phyloP scores from a whole-genome alignment of 2,797 vertebrate genomes.

The Limnodromus scolopaceus region DNA sequence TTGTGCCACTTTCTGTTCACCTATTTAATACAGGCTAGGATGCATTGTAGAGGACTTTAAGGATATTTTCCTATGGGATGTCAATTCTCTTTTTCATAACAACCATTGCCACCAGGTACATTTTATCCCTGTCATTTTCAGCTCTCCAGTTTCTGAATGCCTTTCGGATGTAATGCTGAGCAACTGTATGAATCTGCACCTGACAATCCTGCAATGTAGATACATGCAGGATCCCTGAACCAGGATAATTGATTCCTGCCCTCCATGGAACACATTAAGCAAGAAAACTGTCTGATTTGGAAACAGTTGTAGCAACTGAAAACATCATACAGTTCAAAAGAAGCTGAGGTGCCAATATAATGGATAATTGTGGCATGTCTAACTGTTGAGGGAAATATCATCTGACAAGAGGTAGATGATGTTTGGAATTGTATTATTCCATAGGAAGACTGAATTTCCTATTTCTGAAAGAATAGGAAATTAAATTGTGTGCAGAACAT shows the following conservation, averaged over 20 bases:
- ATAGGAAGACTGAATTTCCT: not conserved
- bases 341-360: constrained; percentile 17
- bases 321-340: constrained; percentile 26
- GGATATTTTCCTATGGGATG: not conserved
- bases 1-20: not conserved
- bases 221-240: not conserved
- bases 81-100: not conserved
- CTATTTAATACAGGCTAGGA: not conserved
- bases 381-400: not conserved
- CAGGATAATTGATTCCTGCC: constrained; percentile 2
- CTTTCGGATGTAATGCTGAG: not conserved
- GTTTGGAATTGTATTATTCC: constrained; percentile 15
- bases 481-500: not conserved
- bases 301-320: not conserved
- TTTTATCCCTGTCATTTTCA: not conserved
- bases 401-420: constrained; percentile 42
- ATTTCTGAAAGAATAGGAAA: not conserved
- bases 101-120: not conserved
- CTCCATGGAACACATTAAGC: not conserved
- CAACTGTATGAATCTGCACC: fast-evolving
- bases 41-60: not conserved
- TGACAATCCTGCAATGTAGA: not conserved
- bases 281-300: constrained; percentile 1
- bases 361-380: constrained; percentile 12
- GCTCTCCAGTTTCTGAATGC: fast-evolving